Evolutionary conservation across 2,113 vertebrate genomes (phyloP).

Genomic region (Spheniscus mendiculus): DNA sequence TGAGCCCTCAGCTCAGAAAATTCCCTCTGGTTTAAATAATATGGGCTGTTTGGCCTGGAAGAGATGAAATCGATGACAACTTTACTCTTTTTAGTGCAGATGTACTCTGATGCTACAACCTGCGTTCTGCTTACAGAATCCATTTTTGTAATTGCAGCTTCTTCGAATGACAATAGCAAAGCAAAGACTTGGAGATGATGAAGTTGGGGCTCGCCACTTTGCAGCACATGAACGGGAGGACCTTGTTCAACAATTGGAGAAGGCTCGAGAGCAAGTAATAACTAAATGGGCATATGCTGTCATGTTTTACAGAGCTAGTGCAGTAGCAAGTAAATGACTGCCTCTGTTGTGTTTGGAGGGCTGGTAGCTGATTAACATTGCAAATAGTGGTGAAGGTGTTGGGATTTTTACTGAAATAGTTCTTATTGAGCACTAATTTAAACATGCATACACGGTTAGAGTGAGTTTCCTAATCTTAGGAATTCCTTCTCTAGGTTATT

Average conservation of each 20-base stretch:
- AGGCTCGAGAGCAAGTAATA: constrained; percentile 88
- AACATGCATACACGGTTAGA: background rate
- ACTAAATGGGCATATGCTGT: background rate
- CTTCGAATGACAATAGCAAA: constrained; percentile 97
- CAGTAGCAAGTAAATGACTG: background rate
- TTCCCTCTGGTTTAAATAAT: background rate
- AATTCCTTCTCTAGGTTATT: background rate
- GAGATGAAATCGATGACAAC: background rate
- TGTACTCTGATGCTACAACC: background rate
- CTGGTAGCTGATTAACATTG: background rate
- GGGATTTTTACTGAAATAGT: background rate
- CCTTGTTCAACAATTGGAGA: constrained; percentile 90
- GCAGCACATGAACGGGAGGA: constrained; percentile 94
- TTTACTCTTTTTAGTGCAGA: background rate
- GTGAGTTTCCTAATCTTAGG: background rate
- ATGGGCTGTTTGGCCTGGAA: background rate
- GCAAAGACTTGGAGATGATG: constrained; percentile 93
- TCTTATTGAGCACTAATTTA: background rate
- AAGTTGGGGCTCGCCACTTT: constrained; percentile 90
- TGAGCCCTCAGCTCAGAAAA: background rate
- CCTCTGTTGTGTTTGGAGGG: background rate
- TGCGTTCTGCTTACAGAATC: background rate
- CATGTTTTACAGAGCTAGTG: background rate
- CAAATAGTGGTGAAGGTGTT: background rate
- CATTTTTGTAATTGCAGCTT: constrained; percentile 76